Percentiles rank a stretch among this genome's conserved stretches.
phyloP scores from a whole-genome alignment of 2,797 vertebrate species.

The Euphonia xanthogaster region DNA sequence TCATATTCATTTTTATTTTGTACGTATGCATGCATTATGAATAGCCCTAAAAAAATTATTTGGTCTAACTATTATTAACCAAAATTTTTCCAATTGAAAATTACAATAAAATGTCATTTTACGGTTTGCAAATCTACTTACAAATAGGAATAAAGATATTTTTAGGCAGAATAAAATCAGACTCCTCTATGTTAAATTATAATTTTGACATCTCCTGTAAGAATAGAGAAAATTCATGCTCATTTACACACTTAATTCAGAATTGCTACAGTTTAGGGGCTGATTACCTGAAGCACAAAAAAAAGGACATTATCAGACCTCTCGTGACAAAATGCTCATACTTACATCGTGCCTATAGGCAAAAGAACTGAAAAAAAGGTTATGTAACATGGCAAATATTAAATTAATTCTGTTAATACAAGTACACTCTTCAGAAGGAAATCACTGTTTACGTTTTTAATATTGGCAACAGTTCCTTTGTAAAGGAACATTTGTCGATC shows the following conservation, averaged over 20 bases:
- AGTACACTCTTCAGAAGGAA: neutral
- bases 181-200: neutral
- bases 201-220: neutral
- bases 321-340: neutral
- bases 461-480: neutral
- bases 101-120: neutral
- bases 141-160: neutral
- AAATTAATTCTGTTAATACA: neutral
- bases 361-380: neutral
- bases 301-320: neutral
- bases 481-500: neutral
- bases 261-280: neutral
- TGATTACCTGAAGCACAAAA: neutral
- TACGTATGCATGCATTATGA: fast-evolving
- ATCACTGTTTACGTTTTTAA: neutral
- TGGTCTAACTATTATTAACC: neutral
- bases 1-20: neutral
- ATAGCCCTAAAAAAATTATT: neutral
- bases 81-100: neutral
- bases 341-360: neutral
- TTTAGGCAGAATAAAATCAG: neutral
- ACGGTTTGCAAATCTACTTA: neutral
- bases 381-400: neutral
- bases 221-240: neutral
- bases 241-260: neutral